A percentile compares a stretch with the other conserved stretches of the same genome.
These are phyloP conservation scores for Stenchaetothrips biformis DNA, from an alignment of 2,888 invertebrate species.

Conservation along the genomic window DNA sequence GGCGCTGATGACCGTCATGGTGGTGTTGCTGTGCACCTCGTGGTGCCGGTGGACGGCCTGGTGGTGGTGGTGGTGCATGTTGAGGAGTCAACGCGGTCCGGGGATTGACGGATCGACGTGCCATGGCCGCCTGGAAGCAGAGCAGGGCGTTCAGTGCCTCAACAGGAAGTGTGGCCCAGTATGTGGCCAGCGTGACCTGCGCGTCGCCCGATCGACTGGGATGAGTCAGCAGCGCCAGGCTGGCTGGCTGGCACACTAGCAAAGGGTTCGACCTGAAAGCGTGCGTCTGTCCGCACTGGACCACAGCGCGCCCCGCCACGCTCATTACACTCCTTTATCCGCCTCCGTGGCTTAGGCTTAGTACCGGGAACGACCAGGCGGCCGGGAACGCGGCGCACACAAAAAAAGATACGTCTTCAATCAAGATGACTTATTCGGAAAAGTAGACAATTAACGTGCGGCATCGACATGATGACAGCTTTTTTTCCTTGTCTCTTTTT, in stretches of 20 bases:
- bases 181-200: too few species aligned
- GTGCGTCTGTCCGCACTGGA: background rate
- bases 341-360: background rate
- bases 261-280: background rate
- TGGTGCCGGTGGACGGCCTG: background rate
- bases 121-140: too few species aligned
- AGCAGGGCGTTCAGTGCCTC: too few species aligned
- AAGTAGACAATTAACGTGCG: background rate
- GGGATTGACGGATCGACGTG: too few species aligned
- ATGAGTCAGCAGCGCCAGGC: too few species aligned
- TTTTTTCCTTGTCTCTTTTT: too few species aligned
- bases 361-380: background rate
- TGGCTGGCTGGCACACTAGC: too few species aligned
- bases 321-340: constrained; percentile 8
- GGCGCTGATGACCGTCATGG: background rate
- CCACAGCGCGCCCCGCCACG: background rate
- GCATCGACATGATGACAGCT: too few species aligned
- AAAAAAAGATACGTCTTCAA: background rate
- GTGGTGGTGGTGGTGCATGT: background rate
- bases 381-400: background rate
- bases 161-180: too few species aligned
- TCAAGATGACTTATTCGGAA: background rate
- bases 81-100: background rate
- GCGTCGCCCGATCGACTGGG: too few species aligned
- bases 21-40: constrained; percentile 10